phyloP scores from a whole-genome alignment of 1,140 invertebrate genomes.

The Solen grandis region DNA sequence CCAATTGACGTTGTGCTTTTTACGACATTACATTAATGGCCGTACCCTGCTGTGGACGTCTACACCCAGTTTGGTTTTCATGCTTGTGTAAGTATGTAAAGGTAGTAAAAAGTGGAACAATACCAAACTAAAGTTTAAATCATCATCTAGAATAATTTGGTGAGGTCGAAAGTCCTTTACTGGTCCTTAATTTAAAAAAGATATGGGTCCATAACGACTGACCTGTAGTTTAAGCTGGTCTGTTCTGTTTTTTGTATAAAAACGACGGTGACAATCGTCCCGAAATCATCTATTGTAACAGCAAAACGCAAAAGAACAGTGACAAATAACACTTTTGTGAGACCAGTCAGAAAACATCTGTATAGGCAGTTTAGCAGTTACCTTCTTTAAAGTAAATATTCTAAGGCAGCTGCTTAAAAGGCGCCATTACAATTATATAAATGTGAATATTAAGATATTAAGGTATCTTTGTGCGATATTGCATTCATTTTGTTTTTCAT shows the following conservation, averaged over 20 bases:
- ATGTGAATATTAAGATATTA: too few species aligned
- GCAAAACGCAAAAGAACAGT: too few species aligned
- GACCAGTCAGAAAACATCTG: too few species aligned
- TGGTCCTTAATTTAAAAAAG: neutral
- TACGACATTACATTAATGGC: conserved; percentile 37
- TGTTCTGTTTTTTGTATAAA: neutral
- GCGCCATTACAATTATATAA: too few species aligned
- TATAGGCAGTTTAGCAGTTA: too few species aligned
- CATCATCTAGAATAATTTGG: neutral
- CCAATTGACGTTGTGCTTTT: conserved; percentile 26
- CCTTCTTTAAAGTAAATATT: too few species aligned
- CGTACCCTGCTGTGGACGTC: neutral
- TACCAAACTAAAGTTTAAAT: neutral
- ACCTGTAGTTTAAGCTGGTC: neutral
- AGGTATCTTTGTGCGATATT: too few species aligned
- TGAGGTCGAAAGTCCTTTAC: neutral
- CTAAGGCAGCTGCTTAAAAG: too few species aligned
- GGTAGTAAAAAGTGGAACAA: neutral
- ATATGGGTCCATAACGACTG: neutral
- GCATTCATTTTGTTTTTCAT: too few species aligned
- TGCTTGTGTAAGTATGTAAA: neutral
- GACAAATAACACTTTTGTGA: too few species aligned
- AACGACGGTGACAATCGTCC: too few species aligned
- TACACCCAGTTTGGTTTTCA: neutral
- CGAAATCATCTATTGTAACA: too few species aligned